Conservation (phyloP, 2,113 vertebrate species). For the Paratilapia polleni region DNA sequence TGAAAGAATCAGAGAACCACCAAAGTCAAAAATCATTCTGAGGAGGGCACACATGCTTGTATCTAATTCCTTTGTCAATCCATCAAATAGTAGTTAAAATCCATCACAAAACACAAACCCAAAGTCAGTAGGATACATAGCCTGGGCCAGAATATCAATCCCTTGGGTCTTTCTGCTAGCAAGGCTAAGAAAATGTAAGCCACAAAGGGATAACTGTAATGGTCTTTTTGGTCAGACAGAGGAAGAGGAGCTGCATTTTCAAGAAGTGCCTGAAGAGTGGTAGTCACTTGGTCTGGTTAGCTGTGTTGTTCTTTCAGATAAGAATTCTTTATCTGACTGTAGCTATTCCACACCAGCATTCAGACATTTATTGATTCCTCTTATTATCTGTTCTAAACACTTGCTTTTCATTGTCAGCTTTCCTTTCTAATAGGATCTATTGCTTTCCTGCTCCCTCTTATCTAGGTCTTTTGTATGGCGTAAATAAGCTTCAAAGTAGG, state of each 20-base stretch:
- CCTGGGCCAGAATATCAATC: not conserved
- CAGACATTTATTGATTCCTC: conserved; percentile 24
- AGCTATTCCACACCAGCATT: conserved; percentile 16
- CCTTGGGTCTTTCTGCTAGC: not conserved
- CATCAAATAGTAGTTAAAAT: not conserved
- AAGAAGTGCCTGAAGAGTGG: not conserved
- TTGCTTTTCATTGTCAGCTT: conserved; percentile 41
- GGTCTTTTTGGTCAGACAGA: not conserved
- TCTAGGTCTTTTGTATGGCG: conserved; percentile 52
- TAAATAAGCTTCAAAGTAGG: conserved; percentile 46
- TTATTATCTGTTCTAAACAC: conserved; percentile 50
- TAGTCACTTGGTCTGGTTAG: not conserved
- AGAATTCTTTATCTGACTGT: conserved; percentile 13
- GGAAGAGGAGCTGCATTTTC: not conserved
- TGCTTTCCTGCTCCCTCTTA: conserved; percentile 26
- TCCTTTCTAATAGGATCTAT: conserved; percentile 33
- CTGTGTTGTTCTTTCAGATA: not conserved
- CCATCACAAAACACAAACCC: not conserved
- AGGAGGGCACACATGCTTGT: not conserved
- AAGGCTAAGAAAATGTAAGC: not conserved
- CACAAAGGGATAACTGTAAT: not conserved
- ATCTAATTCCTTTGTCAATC: not conserved
- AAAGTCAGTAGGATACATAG: not conserved
- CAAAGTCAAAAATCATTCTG: not conserved
- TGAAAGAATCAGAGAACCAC: not conserved